phyloP scores from a whole-genome alignment of 1,140 invertebrate species.

The Papilio glaucus region DNA sequence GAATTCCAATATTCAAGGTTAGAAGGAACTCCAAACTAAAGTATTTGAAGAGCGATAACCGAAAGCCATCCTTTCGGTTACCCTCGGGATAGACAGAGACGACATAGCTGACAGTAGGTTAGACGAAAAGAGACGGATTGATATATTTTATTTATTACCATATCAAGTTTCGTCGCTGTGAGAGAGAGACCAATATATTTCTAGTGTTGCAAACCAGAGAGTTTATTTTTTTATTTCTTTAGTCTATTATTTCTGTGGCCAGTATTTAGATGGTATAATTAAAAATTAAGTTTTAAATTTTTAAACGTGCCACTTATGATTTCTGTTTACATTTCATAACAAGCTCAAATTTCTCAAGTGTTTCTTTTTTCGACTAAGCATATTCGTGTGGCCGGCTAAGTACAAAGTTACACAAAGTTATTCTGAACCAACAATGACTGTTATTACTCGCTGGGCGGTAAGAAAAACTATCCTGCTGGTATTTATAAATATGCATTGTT shows the following conservation, averaged over 20 bases:
- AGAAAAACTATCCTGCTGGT: constrained; percentile 23
- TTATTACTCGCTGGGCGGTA: constrained; percentile 31
- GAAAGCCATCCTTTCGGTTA: constrained; percentile 61
- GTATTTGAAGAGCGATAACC: constrained; percentile 77
- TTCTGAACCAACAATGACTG: constrained; percentile 31
- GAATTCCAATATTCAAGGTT: constrained; percentile 77
- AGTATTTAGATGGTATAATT: constrained; percentile 23
- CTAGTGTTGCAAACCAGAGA: constrained; percentile 47
- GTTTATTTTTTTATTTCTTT: constrained; percentile 33
- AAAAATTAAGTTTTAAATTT: constrained; percentile 16
- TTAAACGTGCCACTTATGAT: constrained; percentile 6
- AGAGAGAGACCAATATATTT: constrained; percentile 63
- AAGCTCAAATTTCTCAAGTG: not conserved
- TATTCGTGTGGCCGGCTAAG: constrained; percentile 12
- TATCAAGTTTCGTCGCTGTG: constrained; percentile 71
- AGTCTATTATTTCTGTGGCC: constrained; percentile 19
- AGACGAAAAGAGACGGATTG: constrained; percentile 48
- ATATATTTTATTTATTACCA: constrained; percentile 78
- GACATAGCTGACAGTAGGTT: not conserved
- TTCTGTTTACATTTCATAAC: constrained; percentile 23
- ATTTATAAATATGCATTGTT: constrained; percentile 35
- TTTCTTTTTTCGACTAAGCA: constrained; percentile 21
- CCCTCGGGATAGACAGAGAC: constrained; percentile 55
- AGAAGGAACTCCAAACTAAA: constrained; percentile 72
- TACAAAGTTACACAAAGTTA: constrained; percentile 35